A percentile compares a stretch with the other conserved stretches of the same genome.
Evolutionary conservation across 2,888 invertebrate species (phyloP).

Genomic region (Belgica antarctica): DNA sequence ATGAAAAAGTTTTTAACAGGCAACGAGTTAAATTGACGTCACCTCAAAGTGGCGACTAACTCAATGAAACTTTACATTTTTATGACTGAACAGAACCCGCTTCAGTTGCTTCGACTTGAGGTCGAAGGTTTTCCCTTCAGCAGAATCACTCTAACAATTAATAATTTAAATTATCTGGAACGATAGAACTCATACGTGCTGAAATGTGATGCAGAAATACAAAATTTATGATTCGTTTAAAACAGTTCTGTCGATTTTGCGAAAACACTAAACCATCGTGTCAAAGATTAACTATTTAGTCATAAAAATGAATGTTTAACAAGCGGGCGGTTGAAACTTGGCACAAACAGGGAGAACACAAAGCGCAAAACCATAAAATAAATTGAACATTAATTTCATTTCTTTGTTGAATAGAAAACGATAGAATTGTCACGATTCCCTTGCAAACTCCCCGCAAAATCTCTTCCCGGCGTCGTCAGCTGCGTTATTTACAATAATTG

Average conservation of each 20-base stretch:
- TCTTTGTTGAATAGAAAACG: neutral
- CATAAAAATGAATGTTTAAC: slow-evolving; percentile 17
- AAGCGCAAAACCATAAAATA: slow-evolving; percentile 19
- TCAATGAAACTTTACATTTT: too few species aligned
- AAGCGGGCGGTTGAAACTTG: slow-evolving; percentile 2
- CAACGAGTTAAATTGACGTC: too few species aligned
- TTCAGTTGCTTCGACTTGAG: too few species aligned
- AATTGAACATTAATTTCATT: neutral
- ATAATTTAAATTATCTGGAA: slow-evolving; percentile 1
- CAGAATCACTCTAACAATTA: too few species aligned
- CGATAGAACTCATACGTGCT: too few species aligned
- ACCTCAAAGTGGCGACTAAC: too few species aligned
- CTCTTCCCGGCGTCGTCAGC: too few species aligned
- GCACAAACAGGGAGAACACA: neutral
- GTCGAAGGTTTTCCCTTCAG: too few species aligned
- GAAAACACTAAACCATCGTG: neutral
- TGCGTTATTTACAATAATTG: slow-evolving; percentile 5
- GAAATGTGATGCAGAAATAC: neutral
- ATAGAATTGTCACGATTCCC: too few species aligned
- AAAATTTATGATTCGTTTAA: neutral
- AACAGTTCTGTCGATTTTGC: neutral
- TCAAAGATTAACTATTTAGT: slow-evolving; percentile 5
- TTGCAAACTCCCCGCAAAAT: neutral
- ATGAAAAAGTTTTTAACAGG: too few species aligned
- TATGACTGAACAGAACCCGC: too few species aligned